Evolutionary conservation across 2,888 invertebrate species (phyloP).

Genomic region (Eilema caniola): DNA sequence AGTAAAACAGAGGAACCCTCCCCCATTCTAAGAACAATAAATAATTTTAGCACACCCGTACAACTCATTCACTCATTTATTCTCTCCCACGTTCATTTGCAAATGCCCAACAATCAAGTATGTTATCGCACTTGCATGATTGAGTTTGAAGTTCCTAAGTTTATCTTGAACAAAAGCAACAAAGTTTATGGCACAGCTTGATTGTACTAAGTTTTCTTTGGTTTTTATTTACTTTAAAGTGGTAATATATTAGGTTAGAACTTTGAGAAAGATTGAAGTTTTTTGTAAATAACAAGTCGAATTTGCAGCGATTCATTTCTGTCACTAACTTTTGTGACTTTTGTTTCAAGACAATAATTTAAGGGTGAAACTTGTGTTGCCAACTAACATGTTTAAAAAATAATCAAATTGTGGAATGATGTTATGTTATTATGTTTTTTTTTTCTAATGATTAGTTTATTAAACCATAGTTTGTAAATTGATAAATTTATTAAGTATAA

Average conservation of each 20-base stretch:
- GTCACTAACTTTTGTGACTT: too few relatives aligned
- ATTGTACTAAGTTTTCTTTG: slow-evolving; percentile 47
- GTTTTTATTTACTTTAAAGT: slow-evolving; percentile 23
- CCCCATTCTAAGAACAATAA: slow-evolving; percentile 34
- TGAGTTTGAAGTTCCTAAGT: slow-evolving; percentile 53
- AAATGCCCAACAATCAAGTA: slow-evolving; percentile 48
- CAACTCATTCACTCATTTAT: slow-evolving; percentile 15
- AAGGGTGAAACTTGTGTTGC: too few relatives aligned
- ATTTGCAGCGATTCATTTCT: too few relatives aligned
- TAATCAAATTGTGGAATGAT: too few relatives aligned
- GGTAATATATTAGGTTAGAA: slow-evolving; percentile 13
- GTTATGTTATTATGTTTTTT: too few relatives aligned
- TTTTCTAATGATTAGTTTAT: too few relatives aligned
- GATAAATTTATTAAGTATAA: too few relatives aligned
- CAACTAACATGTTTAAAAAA: too few relatives aligned
- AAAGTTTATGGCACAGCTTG: slow-evolving; percentile 37
- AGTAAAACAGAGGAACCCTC: slow-evolving; percentile 19
- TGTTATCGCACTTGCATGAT: slow-evolving; percentile 35
- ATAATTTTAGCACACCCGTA: slow-evolving; percentile 37
- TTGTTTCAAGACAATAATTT: too few relatives aligned
- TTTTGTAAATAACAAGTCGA: background rate
- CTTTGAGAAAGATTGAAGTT: background rate
- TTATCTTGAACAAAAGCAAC: slow-evolving; percentile 52
- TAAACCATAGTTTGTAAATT: too few relatives aligned
- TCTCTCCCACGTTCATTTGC: slow-evolving; percentile 38